Conservation (phyloP, 2,888 invertebrate species). For the Druceiella hillmani region DNA sequence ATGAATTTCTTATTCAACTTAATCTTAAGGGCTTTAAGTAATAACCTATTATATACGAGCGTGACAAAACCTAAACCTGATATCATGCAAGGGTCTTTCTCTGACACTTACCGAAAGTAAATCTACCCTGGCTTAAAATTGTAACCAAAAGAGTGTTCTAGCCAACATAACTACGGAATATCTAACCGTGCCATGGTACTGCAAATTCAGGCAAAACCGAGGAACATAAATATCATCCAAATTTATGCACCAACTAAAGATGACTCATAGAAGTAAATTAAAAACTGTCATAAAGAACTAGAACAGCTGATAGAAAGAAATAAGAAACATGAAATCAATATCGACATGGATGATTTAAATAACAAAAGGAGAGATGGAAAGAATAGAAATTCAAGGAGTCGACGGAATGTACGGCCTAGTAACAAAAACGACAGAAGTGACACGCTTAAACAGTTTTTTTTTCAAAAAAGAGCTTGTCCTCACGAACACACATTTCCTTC, state of each 20-base stretch:
- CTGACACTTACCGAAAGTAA: too few species aligned
- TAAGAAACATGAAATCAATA: neutral
- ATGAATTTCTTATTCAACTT: too few species aligned
- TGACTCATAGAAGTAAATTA: neutral
- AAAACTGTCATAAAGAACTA: neutral
- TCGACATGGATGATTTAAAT: neutral
- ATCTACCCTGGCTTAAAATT: too few species aligned
- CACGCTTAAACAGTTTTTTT: neutral
- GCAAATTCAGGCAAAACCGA: neutral
- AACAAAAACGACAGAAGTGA: neutral
- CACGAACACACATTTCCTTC: too few species aligned
- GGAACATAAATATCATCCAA: constrained; percentile 1
- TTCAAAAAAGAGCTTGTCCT: neutral
- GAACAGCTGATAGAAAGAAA: neutral
- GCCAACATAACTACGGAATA: too few species aligned
- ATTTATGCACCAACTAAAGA: neutral
- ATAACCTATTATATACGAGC: too few species aligned
- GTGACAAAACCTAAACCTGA: too few species aligned
- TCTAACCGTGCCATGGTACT: neutral
- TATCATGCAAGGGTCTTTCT: too few species aligned
- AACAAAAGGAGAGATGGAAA: neutral
- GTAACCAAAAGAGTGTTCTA: too few species aligned
- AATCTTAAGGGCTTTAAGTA: too few species aligned
- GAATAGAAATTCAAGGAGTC: constrained; percentile 1
- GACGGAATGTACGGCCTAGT: neutral